A percentile compares a stretch with the other conserved stretches of the same genome.
Conservation (phyloP, 2,888 invertebrate genomes). For the Hirudinaria manillensis region DNA sequence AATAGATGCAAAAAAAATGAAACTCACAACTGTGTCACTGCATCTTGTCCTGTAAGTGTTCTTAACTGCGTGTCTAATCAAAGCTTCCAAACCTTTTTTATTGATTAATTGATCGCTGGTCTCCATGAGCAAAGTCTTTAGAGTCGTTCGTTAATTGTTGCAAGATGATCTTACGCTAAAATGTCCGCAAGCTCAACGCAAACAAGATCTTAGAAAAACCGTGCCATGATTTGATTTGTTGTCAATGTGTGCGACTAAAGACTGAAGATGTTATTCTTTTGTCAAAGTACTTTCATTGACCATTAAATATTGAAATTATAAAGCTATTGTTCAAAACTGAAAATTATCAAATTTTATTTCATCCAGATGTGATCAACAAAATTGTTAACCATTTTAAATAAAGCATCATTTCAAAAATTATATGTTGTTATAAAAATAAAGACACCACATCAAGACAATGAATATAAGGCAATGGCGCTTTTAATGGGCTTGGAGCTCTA, state of each 20-base stretch:
- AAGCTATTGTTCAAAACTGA: neutral
- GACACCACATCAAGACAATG: no score
- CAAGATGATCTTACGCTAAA: neutral
- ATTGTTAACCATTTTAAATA: no score
- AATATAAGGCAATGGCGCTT: no score
- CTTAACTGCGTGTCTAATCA: conserved; percentile 24
- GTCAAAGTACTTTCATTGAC: neutral
- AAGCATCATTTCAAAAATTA: no score
- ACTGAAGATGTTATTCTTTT: neutral
- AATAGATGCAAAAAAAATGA: no score
- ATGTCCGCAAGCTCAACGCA: neutral
- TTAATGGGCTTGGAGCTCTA: no score
- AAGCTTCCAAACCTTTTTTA: neutral
- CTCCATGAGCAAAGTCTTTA: conserved; percentile 8
- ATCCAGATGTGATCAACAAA: no score
- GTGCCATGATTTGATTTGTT: conserved; percentile 18
- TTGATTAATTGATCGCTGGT: conserved; percentile 6
- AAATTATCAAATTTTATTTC: no score
- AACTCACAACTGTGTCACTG: conserved; percentile 17
- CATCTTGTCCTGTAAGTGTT: conserved; percentile 26
- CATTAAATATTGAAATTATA: neutral
- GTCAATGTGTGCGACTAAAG: neutral
- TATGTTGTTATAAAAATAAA: no score
- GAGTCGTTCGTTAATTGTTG: no score
- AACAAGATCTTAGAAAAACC: conserved; percentile 10